phyloP scores from a whole-genome alignment of 2,888 invertebrate species.

The Dicranocentrus wangi region DNA sequence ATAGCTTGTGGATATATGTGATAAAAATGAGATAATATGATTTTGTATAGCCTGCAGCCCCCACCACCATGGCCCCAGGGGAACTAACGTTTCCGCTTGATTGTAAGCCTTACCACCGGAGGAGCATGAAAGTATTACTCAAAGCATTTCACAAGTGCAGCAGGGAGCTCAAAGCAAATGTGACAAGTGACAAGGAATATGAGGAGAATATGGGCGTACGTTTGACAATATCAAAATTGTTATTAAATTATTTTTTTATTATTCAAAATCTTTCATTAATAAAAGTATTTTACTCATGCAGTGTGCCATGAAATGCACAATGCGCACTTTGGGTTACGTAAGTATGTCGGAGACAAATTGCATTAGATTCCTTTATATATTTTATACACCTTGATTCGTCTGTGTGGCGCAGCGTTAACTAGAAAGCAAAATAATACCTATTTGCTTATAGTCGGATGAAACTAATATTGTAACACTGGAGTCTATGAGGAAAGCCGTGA shows the following conservation, averaged over 20 bases:
- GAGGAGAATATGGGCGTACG: constrained; percentile 51
- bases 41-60: too few relatives aligned
- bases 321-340: constrained; percentile 37
- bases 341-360: constrained; percentile 3
- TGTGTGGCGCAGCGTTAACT: not conserved
- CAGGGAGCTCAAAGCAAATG: constrained; percentile 43
- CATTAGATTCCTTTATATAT: not conserved
- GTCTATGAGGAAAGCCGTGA: constrained; percentile 2
- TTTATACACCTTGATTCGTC: not conserved
- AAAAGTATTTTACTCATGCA: not conserved
- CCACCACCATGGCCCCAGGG: not conserved
- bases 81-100: constrained; percentile 33
- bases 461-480: constrained; percentile 17
- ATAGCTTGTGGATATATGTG: too few relatives aligned
- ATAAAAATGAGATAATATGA: too few relatives aligned
- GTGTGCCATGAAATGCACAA: constrained; percentile 59
- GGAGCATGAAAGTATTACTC: constrained; percentile 37
- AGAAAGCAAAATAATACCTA: too few relatives aligned
- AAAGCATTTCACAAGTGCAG: constrained; percentile 49
- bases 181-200: constrained; percentile 33
- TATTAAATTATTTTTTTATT: not conserved
- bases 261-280: not conserved
- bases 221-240: not conserved
- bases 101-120: constrained; percentile 39
- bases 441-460: constrained; percentile 5